Evolutionary conservation across 2,888 invertebrate species (phyloP).

Genomic region (Coelogynopora nodosa): DNA sequence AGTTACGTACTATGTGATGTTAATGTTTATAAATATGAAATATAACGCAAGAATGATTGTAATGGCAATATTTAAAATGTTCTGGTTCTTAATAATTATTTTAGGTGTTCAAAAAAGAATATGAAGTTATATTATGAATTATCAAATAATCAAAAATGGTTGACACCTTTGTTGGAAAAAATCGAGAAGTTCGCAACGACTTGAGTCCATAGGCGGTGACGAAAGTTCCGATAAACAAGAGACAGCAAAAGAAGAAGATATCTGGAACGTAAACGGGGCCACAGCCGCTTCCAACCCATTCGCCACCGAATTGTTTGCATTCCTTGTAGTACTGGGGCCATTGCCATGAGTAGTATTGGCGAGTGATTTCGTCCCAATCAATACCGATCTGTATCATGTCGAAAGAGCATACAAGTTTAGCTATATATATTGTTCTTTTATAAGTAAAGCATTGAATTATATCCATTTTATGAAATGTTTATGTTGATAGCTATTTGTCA

Average conservation of each 20-base stretch:
- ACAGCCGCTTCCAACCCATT: constrained; percentile 32
- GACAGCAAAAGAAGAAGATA: constrained; percentile 87
- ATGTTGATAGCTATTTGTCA: too few species aligned
- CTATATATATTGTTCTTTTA: not conserved
- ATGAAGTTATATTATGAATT: too few species aligned
- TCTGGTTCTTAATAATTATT: too few species aligned
- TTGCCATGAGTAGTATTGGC: constrained; percentile 36
- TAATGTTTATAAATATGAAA: too few species aligned
- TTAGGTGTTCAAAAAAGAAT: too few species aligned
- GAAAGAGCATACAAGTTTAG: not conserved
- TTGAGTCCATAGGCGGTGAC: constrained; percentile 80
- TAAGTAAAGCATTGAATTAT: too few species aligned
- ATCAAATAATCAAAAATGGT: too few species aligned
- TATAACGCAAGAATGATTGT: too few species aligned
- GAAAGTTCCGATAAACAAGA: constrained; percentile 87
- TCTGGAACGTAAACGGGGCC: constrained; percentile 64
- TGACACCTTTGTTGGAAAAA: constrained; percentile 80
- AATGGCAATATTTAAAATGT: too few species aligned
- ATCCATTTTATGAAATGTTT: too few species aligned
- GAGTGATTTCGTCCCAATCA: constrained; percentile 35
- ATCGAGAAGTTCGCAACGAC: constrained; percentile 83
- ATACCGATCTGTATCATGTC: constrained; percentile 13
- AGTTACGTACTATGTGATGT: too few species aligned
- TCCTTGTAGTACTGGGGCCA: not conserved
- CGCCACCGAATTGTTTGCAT: constrained; percentile 6